Evolutionary conservation across 2,888 invertebrate genomes (phyloP).

Genomic region (Dione vanillae): DNA sequence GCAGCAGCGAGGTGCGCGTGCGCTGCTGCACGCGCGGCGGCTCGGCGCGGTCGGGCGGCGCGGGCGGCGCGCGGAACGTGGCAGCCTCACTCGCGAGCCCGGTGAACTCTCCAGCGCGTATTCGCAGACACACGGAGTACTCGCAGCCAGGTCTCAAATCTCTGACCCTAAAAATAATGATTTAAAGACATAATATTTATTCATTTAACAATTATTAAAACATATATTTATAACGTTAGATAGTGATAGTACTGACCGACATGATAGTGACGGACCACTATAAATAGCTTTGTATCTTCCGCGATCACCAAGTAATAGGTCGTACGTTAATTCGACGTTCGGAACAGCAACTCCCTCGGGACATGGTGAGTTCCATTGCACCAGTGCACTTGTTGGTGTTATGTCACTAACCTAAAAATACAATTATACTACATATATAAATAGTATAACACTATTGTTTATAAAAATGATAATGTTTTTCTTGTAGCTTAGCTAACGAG

Average conservation of each 20-base stretch:
- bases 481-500: too few species aligned
- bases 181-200: not conserved
- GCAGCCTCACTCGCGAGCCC: constrained; percentile 91
- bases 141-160: constrained; percentile 95
- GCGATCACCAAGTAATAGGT: constrained; percentile 92
- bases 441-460: not conserved
- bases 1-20: constrained; percentile 88
- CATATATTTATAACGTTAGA: not conserved
- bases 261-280: constrained; percentile 89
- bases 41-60: constrained; percentile 90
- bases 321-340: constrained; percentile 88
- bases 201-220: not conserved
- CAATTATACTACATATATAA: constrained; percentile 10
- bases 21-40: constrained; percentile 90
- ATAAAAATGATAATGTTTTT: too few species aligned
- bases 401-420: constrained; percentile 90
- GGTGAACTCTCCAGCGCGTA: constrained; percentile 89
- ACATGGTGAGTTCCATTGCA: constrained; percentile 89
- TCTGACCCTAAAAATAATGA: constrained; percentile 82
- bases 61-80: constrained; percentile 91
- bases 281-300: constrained; percentile 94
- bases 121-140: constrained; percentile 92
- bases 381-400: constrained; percentile 92
- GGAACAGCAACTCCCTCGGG: constrained; percentile 79
- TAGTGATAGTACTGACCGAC: constrained; percentile 76